Evolutionary conservation across 2,797 vertebrate genomes (phyloP).

Genomic region (Novumbra hubbsi): DNA sequence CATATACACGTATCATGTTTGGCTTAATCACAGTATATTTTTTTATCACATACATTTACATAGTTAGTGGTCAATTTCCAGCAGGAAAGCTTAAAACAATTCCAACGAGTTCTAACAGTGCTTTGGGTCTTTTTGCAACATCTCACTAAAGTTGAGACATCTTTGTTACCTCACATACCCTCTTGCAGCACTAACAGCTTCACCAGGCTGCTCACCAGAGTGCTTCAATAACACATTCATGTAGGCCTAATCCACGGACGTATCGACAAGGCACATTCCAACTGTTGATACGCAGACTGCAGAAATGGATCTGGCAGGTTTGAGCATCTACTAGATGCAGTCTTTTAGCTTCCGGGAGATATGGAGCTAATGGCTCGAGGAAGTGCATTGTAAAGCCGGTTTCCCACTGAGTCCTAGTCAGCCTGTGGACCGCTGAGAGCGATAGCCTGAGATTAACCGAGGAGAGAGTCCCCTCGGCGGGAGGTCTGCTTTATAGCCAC

Average conservation of each 20-base stretch:
- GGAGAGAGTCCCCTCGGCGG: slow-evolving; percentile 55
- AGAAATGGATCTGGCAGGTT: slow-evolving; percentile 49
- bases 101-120: not conserved
- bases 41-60: not conserved
- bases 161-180: not conserved
- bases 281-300: slow-evolving; percentile 55
- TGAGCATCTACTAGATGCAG: slow-evolving; percentile 44
- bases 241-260: slow-evolving; percentile 15
- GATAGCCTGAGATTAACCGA: slow-evolving; percentile 58
- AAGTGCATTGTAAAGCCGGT: slow-evolving; percentile 54
- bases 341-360: slow-evolving; percentile 48
- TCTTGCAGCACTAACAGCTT: slow-evolving; percentile 3
- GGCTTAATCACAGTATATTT: not conserved
- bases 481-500: slow-evolving; percentile 67
- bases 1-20: not conserved
- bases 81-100: not conserved
- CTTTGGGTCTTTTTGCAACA: not conserved
- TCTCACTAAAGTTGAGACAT: not conserved
- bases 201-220: slow-evolving; percentile 22
- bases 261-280: slow-evolving; percentile 27
- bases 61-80: not conserved
- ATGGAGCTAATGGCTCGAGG: slow-evolving; percentile 12
- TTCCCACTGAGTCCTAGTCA: not conserved
- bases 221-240: slow-evolving; percentile 11
- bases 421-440: slow-evolving; percentile 11